Conservation (phyloP, 2,113 vertebrate species). For the Eurypyga helias region DNA sequence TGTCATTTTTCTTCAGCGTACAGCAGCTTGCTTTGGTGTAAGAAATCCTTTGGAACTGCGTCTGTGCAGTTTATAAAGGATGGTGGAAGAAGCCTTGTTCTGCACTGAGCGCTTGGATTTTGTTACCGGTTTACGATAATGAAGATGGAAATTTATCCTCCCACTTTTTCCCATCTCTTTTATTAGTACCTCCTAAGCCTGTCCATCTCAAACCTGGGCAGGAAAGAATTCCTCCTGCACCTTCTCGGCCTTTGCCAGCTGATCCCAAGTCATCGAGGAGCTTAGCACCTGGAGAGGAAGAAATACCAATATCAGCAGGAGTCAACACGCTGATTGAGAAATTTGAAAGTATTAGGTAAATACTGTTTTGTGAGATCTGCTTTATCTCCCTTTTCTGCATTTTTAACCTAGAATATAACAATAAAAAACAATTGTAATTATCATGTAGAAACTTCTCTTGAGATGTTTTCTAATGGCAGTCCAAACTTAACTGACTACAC, state of each 20-base stretch:
- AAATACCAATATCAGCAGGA: slow-evolving; percentile 66
- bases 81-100: background rate
- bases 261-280: slow-evolving; percentile 72
- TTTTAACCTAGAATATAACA: background rate
- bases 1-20: rapidly evolving
- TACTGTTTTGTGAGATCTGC: background rate
- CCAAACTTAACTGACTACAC: background rate
- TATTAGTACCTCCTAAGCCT: slow-evolving; percentile 88
- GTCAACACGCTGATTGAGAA: slow-evolving; percentile 83
- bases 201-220: slow-evolving; percentile 83
- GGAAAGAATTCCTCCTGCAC: slow-evolving; percentile 84
- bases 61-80: background rate
- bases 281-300: slow-evolving; percentile 56
- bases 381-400: background rate
- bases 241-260: slow-evolving; percentile 80
- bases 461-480: background rate
- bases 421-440: background rate
- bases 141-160: background rate
- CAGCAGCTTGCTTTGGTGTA: background rate
- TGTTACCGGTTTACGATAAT: background rate
- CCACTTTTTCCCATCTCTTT: slow-evolving; percentile 10
- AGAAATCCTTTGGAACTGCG: background rate
- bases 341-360: slow-evolving; percentile 85
- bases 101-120: background rate
- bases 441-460: background rate